Conservation (phyloP, 2,888 invertebrate species). For the Lasioglossum marginatum region DNA sequence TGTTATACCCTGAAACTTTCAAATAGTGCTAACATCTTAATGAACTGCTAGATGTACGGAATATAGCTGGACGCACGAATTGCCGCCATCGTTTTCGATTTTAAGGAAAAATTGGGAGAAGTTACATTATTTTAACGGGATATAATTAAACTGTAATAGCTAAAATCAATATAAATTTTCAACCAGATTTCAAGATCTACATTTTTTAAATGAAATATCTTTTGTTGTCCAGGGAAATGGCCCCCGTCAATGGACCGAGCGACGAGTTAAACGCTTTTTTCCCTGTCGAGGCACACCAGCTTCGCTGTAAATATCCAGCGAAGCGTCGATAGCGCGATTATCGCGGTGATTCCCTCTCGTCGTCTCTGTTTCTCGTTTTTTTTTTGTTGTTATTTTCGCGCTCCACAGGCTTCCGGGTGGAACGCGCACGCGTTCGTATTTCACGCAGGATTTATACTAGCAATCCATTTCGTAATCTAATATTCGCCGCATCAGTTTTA, state of each 20-base stretch:
- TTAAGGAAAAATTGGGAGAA: no score
- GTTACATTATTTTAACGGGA: no score
- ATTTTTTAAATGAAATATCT: neutral
- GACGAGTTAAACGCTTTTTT: neutral
- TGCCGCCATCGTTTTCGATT: no score
- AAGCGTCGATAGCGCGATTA: constrained; percentile 43
- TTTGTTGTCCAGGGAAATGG: neutral
- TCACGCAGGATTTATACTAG: constrained; percentile 64
- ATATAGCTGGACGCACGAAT: no score
- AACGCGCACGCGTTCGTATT: constrained; percentile 44
- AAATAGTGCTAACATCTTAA: no score
- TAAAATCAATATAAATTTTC: neutral
- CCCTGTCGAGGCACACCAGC: neutral
- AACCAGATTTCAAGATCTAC: neutral
- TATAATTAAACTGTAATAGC: neutral
- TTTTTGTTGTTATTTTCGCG: constrained; percentile 28
- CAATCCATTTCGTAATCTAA: constrained; percentile 66
- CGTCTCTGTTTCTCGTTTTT: neutral
- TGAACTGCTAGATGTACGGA: no score
- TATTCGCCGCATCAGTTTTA: constrained; percentile 67
- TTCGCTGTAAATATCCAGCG: constrained; percentile 36
- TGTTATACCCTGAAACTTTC: no score
- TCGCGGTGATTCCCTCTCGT: constrained; percentile 17
- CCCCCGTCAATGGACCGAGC: constrained; percentile 27
- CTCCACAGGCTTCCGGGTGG: constrained; percentile 23